phyloP scores from a whole-genome alignment of 2,113 vertebrate genomes.

The Eolophus roseicapilla region DNA sequence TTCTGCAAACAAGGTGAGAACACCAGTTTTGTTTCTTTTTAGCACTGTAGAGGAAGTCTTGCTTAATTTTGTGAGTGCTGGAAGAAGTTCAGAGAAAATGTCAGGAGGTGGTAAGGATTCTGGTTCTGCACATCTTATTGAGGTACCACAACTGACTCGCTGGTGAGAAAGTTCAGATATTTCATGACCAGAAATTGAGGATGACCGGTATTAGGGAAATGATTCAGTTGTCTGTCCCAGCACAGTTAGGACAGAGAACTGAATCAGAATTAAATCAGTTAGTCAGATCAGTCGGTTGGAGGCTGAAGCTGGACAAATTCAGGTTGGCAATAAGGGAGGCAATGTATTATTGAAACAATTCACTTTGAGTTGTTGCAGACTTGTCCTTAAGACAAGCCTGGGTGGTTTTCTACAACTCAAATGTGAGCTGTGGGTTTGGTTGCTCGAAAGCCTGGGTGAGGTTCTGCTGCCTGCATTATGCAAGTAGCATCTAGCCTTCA shows the following conservation, averaged over 20 bases:
- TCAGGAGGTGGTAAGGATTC: neutral
- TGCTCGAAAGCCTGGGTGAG: neutral
- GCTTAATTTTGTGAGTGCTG: neutral
- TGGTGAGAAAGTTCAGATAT: neutral
- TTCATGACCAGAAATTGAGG: neutral
- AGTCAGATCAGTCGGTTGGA: neutral
- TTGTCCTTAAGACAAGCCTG: neutral
- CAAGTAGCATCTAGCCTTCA: neutral
- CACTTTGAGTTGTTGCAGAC: neutral
- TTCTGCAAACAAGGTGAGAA: neutral
- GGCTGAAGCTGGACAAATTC: neutral
- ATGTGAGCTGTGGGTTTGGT: neutral
- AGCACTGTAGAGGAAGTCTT: constrained; percentile 3
- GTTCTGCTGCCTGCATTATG: neutral
- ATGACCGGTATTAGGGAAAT: neutral
- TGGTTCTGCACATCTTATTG: neutral
- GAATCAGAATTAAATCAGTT: neutral
- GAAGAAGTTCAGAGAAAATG: neutral
- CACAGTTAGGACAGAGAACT: neutral
- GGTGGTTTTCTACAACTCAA: neutral
- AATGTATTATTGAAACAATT: neutral
- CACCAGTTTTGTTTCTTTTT: constrained; percentile 30
- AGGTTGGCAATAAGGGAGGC: neutral
- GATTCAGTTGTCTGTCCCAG: neutral
- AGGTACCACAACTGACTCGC: neutral